Base-by-base conservation (phyloP, 2,113 vertebrate species). In the Ranitomeya imitator region DNA sequence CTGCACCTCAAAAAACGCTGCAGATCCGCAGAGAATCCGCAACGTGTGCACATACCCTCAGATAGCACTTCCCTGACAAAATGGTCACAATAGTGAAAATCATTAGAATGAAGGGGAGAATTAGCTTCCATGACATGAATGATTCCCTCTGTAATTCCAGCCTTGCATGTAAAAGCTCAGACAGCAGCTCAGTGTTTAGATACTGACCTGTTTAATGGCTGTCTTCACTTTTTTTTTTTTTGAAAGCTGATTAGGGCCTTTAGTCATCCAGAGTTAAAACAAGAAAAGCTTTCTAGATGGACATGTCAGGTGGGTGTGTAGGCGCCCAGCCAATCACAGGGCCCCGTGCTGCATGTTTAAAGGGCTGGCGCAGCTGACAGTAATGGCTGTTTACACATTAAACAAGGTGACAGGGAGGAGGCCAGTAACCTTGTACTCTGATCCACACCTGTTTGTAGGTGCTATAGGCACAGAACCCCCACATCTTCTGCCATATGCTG, bases 381-480 rank as follows among this genome's bases (percentile, higher is more conserved):
- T 77, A 83, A 82, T 86, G 84, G 76, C 83, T 86, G 83, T 86
- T 82, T 85, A 82, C 83, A 86, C 85, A 89, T 83, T 86, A 82
- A 86, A 82, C 83, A 89, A 82, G 85, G 88, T 89, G 85, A 86
- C 31, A 80, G 88, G 88, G 76, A 89, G 73, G 81, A 89, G 90
- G 90, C 87, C 90, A 73, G 76, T 88, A 90, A 90, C 87, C 90
- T 89, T 89, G 87, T 79, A 78, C 73, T 85, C 37, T 79, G 74
- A 79, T 69, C 59, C 15, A 45, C 54, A 74, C 59, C 37, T 6
- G 21, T 23, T 63, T 77, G 51, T 51, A 59, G 10, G 7, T 14
- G 55, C 14, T 0, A 3, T 6, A 14, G 14, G 5, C 14, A 37
- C 9, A 73, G 26, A 6, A 37, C 74, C 6, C 59, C n/a, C 21